Percentiles rank a stretch among this genome's conserved stretches.
Conservation (phyloP, 2,797 vertebrate species). For the Allobates femoralis region DNA sequence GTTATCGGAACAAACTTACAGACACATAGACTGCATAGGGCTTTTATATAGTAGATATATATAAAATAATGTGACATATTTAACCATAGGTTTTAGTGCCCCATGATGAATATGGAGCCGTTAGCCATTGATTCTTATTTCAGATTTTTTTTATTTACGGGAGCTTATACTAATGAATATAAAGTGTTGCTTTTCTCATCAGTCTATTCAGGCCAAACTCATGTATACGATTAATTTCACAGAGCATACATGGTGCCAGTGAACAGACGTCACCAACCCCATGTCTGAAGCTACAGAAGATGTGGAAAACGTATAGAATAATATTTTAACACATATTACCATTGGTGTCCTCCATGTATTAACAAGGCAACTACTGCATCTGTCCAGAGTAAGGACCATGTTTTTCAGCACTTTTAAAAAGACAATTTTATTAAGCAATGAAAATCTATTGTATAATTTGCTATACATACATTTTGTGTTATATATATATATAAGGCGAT, state of each 20-base stretch:
- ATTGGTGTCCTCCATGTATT: not conserved
- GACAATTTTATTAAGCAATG: too few relatives aligned
- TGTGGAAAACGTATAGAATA: not conserved
- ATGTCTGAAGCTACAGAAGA: constrained; percentile 21
- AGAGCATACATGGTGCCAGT: not conserved
- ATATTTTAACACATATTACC: not conserved
- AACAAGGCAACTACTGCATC: not conserved
- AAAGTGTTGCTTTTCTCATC: not conserved
- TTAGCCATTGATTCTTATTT: not conserved
- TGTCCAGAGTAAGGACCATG: too few relatives aligned
- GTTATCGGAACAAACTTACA: too few relatives aligned
- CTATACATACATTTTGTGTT: too few relatives aligned
- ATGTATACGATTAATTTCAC: not conserved
- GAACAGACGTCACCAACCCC: not conserved
- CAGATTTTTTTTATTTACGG: not conserved
- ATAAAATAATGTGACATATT: too few relatives aligned
- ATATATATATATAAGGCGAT: too few relatives aligned
- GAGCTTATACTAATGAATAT: not conserved
- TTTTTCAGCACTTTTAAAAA: too few relatives aligned
- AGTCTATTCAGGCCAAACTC: not conserved
- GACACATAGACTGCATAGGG: too few relatives aligned
- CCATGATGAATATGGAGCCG: not conserved
- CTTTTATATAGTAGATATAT: too few relatives aligned
- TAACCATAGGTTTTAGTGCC: too few relatives aligned
- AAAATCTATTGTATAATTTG: too few relatives aligned